These are phyloP conservation scores for Ancistrus triradiatus DNA, from an alignment of 2,113 vertebrate genomes.

Conservation along the genomic window DNA sequence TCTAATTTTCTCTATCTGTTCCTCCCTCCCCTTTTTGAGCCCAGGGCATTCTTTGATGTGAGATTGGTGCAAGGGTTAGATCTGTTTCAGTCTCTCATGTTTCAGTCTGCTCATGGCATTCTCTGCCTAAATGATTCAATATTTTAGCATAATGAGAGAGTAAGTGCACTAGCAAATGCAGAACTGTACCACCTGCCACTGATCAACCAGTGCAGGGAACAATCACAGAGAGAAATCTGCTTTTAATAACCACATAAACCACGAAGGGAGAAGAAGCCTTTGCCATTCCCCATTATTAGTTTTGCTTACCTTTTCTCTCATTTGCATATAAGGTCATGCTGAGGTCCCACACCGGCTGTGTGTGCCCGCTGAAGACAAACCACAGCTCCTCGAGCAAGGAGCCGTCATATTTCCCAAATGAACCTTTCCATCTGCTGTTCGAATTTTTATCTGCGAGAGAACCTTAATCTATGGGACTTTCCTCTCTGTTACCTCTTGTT, in stretches of 20 bases:
- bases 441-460: slow-evolving; percentile 3
- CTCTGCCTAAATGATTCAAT: slow-evolving; percentile 37
- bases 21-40: background rate
- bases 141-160: slow-evolving; percentile 35
- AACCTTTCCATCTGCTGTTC: background rate
- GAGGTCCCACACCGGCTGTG: background rate
- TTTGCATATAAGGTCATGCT: slow-evolving; percentile 26
- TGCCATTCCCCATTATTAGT: slow-evolving; percentile 15
- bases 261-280: background rate
- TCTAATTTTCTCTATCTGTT: background rate
- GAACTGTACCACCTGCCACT: slow-evolving; percentile 24
- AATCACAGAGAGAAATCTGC: slow-evolving; percentile 11
- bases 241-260: slow-evolving; percentile 21
- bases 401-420: background rate
- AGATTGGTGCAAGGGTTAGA: background rate
- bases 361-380: slow-evolving; percentile 25
- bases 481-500: background rate
- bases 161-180: background rate
- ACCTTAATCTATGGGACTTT: background rate
- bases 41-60: slow-evolving; percentile 1
- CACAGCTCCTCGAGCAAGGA: background rate
- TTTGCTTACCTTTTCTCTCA: slow-evolving; percentile 21
- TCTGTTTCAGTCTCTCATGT: slow-evolving; percentile 33
- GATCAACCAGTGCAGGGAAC: slow-evolving; percentile 1
- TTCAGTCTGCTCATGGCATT: background rate